phyloP scores from a whole-genome alignment of 2,888 invertebrate genomes.

The Drosophila helvetica region DNA sequence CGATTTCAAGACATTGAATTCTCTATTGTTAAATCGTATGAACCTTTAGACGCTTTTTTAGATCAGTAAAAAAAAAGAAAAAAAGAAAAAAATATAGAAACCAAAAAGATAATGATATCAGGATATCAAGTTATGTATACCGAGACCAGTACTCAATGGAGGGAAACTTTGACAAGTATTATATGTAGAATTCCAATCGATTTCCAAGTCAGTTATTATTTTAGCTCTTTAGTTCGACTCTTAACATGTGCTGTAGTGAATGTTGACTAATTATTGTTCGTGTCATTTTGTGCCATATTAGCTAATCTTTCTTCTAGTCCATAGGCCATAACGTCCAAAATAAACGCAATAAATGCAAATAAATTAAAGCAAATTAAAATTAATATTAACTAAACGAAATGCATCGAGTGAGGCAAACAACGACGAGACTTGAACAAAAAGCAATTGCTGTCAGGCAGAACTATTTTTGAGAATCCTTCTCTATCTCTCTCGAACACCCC shows the following conservation, averaged over 20 bases:
- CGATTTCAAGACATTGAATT: slow-evolving; percentile 69
- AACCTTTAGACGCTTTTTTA: slow-evolving; percentile 72
- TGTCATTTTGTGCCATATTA: slow-evolving; percentile 68
- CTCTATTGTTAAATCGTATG: slow-evolving; percentile 44
- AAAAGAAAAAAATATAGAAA: slow-evolving; percentile 9
- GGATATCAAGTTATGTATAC: slow-evolving; percentile 43
- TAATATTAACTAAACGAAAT: not conserved
- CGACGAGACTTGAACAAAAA: slow-evolving; percentile 57
- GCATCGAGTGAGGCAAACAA: slow-evolving; percentile 59
- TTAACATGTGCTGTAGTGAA: slow-evolving; percentile 77
- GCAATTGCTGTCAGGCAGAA: slow-evolving; percentile 17
- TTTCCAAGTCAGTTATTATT: slow-evolving; percentile 53
- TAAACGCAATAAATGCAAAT: slow-evolving; percentile 5
- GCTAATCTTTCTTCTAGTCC: slow-evolving; percentile 44
- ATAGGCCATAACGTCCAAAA: slow-evolving; percentile 31
- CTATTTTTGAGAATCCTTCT: slow-evolving; percentile 25
- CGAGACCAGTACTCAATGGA: slow-evolving; percentile 71
- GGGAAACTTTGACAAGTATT: slow-evolving; percentile 70
- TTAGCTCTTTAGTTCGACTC: slow-evolving; percentile 32
- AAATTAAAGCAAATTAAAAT: slow-evolving; percentile 3
- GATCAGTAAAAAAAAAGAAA: slow-evolving; percentile 23
- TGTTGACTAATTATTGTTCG: slow-evolving; percentile 64
- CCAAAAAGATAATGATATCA: slow-evolving; percentile 7
- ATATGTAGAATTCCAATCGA: slow-evolving; percentile 73
- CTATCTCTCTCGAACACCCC: slow-evolving; percentile 6